Evolutionary conservation across 2,797 vertebrate genomes (phyloP).

Genomic region (Eidolon dupreanum): DNA sequence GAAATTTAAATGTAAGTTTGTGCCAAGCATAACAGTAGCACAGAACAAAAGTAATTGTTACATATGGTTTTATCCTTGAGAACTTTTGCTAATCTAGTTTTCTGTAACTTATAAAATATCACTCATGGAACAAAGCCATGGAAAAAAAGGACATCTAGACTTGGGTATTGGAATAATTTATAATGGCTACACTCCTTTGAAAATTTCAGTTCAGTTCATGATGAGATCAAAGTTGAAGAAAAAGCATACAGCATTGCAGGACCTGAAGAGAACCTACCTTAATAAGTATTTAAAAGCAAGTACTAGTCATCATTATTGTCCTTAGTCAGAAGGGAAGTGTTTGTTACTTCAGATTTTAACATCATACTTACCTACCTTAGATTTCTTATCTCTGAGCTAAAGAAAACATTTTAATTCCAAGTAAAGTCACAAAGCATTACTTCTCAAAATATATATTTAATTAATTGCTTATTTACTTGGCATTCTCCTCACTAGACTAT

Average conservation of each 20-base stretch:
- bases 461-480: neutral
- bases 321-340: neutral
- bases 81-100: constrained; percentile 6
- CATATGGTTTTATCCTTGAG: neutral
- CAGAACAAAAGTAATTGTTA: neutral
- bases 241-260: neutral
- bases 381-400: constrained; percentile 2
- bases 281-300: neutral
- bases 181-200: constrained; percentile 12
- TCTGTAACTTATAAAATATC: constrained; percentile 6
- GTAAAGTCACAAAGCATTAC: neutral
- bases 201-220: constrained; percentile 31
- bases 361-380: neutral
- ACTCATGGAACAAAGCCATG: neutral
- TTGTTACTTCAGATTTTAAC: constrained; percentile 19
- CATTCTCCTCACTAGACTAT: neutral
- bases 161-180: constrained; percentile 8
- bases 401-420: constrained; percentile 19
- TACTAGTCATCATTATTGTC: neutral
- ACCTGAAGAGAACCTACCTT: neutral
- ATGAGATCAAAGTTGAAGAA: neutral
- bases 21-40: neutral
- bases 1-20: constrained; percentile 27
- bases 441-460: constrained; percentile 35
- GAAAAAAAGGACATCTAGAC: neutral